These are phyloP conservation scores for Galagoides demidoff DNA, from an alignment of 2,797 vertebrate species.

Conservation along the genomic window DNA sequence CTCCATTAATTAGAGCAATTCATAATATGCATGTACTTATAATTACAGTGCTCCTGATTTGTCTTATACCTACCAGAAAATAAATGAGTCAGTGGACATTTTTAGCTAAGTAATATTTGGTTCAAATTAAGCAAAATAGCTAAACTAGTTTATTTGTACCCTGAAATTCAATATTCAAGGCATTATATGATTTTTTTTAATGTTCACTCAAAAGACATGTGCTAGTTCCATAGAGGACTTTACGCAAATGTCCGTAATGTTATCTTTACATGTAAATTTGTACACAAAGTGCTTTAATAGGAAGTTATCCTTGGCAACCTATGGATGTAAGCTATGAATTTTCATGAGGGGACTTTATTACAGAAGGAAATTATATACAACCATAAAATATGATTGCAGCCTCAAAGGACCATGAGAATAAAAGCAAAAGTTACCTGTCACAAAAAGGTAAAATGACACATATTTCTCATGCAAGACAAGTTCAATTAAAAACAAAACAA, in stretches of 20 bases:
- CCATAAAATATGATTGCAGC: not conserved
- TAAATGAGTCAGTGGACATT: not conserved
- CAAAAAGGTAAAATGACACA: conserved; percentile 15
- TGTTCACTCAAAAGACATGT: not conserved
- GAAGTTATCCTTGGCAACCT: conserved; percentile 47
- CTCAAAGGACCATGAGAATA: not conserved
- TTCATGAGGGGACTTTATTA: not conserved
- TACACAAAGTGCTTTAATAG: conserved; percentile 23
- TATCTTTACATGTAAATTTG: conserved; percentile 55
- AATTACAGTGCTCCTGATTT: not conserved
- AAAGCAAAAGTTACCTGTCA: not conserved
- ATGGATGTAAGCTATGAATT: conserved; percentile 31
- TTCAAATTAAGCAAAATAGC: conserved; percentile 7
- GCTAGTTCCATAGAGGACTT: not conserved
- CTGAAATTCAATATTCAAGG: not conserved
- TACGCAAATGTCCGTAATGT: conserved; percentile 20
- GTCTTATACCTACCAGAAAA: not conserved
- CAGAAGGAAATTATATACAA: conserved; percentile 11
- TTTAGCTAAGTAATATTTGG: conserved; percentile 18
- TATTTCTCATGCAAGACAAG: conserved; percentile 28
- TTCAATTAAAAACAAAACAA: conserved; percentile 28
- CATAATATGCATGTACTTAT: conserved; percentile 17
- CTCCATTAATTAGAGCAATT: not conserved
- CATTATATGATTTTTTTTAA: conserved; percentile 12
- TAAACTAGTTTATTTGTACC: not conserved